These are phyloP conservation scores for Oryzias melastigma DNA, from an alignment of 2,113 vertebrate species.

Conservation along the genomic window DNA sequence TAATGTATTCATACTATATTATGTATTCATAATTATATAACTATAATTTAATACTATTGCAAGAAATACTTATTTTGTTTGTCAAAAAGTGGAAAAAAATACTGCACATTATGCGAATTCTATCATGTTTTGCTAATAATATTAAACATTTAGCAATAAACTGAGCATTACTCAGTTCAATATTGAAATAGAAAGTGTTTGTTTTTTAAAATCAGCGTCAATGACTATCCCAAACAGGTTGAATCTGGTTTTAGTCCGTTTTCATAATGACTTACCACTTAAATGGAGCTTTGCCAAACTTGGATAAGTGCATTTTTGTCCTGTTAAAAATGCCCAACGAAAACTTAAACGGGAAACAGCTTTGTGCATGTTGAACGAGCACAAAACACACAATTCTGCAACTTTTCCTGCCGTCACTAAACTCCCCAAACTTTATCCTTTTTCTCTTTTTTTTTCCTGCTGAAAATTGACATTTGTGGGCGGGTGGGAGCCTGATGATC, in stretches of 20 bases:
- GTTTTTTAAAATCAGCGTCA: background rate
- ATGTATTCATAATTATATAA: too few relatives aligned
- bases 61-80: too few relatives aligned
- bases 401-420: background rate
- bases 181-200: background rate
- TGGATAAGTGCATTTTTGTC: background rate
- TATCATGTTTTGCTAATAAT: too few relatives aligned
- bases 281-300: conserved; percentile 47
- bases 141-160: background rate
- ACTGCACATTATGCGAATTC: too few relatives aligned
- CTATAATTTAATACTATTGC: too few relatives aligned
- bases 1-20: too few relatives aligned
- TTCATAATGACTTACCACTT: conserved; percentile 68
- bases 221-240: background rate
- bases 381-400: rapidly evolving
- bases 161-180: background rate
- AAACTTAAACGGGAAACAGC: conserved; percentile 6
- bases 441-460: background rate
- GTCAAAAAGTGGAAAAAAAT: too few relatives aligned
- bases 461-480: background rate
- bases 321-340: conserved; percentile 10
- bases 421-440: background rate
- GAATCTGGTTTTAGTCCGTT: background rate
- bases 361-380: conserved; percentile 52
- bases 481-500: too few relatives aligned